These are phyloP conservation scores for Hymenopus coronatus DNA, from an alignment of 2,888 invertebrate genomes.

Conservation along the genomic window DNA sequence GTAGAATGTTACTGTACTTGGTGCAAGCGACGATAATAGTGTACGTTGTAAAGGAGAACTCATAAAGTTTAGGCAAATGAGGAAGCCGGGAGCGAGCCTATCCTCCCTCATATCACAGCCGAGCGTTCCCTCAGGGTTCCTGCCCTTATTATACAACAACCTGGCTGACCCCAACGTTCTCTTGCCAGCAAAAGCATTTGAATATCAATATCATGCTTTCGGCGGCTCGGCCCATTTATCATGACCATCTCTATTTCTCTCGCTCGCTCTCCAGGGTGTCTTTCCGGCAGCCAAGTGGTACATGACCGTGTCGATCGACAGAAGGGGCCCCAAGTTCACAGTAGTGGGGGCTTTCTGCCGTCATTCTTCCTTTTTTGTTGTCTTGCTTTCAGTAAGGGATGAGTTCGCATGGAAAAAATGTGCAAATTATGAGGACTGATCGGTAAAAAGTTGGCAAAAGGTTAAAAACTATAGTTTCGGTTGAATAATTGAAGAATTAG, in stretches of 20 bases:
- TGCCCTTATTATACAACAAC: conserved; percentile 15
- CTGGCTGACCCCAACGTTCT: conserved; percentile 18
- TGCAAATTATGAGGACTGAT: no score
- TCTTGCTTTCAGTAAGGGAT: no score
- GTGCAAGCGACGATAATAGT: neutral
- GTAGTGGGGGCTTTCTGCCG: neutral
- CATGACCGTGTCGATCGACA: neutral
- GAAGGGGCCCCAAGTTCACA: neutral
- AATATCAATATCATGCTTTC: conserved; percentile 30
- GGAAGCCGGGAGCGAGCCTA: neutral
- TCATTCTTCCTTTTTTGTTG: neutral
- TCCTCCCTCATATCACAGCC: conserved; percentile 25
- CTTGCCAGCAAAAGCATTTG: conserved; percentile 26
- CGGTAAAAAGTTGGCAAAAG: no score
- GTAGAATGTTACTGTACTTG: neutral
- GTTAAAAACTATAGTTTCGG: no score
- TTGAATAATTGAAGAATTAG: no score
- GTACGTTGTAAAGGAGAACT: conserved; percentile 15
- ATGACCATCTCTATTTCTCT: conserved; percentile 3
- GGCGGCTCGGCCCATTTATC: conserved; percentile 22
- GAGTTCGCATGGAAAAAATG: no score
- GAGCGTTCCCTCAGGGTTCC: conserved; percentile 17
- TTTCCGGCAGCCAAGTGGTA: conserved; percentile 8
- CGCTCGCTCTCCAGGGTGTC: conserved; percentile 23
- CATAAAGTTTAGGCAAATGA: conserved; percentile 29